These are phyloP conservation scores for Synergus itoensis DNA, from an alignment of 2,888 invertebrate genomes.

Conservation along the genomic window DNA sequence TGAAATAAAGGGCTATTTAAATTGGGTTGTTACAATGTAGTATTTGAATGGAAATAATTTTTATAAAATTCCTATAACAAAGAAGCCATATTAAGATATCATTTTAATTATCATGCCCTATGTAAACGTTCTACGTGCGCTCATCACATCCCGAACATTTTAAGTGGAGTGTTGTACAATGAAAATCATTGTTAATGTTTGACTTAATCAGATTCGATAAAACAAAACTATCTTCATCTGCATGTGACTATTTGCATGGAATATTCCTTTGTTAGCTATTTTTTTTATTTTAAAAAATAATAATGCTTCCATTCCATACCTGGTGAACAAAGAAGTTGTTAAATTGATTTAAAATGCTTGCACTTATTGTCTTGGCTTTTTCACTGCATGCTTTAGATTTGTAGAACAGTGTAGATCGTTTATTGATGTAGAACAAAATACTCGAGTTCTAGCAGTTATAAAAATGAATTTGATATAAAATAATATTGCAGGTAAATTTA, in stretches of 20 bases:
- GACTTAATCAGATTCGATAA: slow-evolving; percentile 31
- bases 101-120: slow-evolving; percentile 27
- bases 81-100: background rate
- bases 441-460: background rate
- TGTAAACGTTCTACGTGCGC: slow-evolving; percentile 17
- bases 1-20: background rate
- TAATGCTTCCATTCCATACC: background rate
- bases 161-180: background rate
- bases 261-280: background rate
- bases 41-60: background rate
- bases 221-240: slow-evolving; percentile 38
- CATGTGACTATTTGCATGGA: slow-evolving; percentile 31
- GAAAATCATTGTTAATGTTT: slow-evolving; percentile 12
- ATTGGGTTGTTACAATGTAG: background rate
- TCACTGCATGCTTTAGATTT: background rate
- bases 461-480: background rate
- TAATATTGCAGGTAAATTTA: background rate
- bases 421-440: background rate
- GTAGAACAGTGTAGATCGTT: background rate
- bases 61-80: slow-evolving; percentile 9
- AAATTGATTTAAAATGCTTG: background rate
- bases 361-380: background rate
- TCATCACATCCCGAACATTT: slow-evolving; percentile 29
- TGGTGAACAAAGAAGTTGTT: background rate
- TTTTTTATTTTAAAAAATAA: background rate